Percentiles rank a stretch among this genome's conserved stretches.
These are phyloP conservation scores for Cettia cetti DNA, from an alignment of 2,113 vertebrate genomes.

Conservation along the genomic window DNA sequence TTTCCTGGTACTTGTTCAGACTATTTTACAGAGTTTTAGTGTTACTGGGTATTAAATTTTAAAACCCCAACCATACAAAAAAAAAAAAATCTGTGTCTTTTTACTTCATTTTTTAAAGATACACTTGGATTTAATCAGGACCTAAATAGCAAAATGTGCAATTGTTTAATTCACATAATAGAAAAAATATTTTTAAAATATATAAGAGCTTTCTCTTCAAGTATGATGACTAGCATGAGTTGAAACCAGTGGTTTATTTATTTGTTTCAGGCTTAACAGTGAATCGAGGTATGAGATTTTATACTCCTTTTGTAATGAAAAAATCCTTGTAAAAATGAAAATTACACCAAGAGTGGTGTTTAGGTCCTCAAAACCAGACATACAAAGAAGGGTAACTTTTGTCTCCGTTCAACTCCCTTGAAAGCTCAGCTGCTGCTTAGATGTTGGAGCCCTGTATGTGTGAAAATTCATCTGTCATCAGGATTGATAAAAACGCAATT, in stretches of 20 bases:
- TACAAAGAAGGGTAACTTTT: background rate
- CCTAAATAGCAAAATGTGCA: background rate
- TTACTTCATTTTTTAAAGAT: background rate
- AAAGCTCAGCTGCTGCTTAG: background rate
- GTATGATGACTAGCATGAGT: background rate
- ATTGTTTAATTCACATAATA: background rate
- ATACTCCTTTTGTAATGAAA: background rate
- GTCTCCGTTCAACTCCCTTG: background rate
- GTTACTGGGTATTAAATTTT: background rate
- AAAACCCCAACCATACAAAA: background rate
- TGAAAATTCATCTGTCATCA: background rate
- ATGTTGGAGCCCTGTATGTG: background rate
- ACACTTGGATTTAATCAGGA: background rate
- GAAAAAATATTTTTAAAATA: background rate
- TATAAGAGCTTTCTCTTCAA: background rate
- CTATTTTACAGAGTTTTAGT: background rate
- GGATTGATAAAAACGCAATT: background rate
- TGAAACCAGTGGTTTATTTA: background rate
- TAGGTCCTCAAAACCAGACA: background rate
- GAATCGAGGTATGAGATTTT: background rate
- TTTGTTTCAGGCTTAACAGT: background rate
- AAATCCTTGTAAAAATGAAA: background rate
- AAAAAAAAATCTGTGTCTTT: background rate
- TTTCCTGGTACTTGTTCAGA: background rate
- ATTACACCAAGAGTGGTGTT: background rate